Percentiles rank a stretch among this genome's conserved stretches.
Evolutionary conservation across 2,797 vertebrate genomes (phyloP).

Genomic region (Oryzias sinensis): DNA sequence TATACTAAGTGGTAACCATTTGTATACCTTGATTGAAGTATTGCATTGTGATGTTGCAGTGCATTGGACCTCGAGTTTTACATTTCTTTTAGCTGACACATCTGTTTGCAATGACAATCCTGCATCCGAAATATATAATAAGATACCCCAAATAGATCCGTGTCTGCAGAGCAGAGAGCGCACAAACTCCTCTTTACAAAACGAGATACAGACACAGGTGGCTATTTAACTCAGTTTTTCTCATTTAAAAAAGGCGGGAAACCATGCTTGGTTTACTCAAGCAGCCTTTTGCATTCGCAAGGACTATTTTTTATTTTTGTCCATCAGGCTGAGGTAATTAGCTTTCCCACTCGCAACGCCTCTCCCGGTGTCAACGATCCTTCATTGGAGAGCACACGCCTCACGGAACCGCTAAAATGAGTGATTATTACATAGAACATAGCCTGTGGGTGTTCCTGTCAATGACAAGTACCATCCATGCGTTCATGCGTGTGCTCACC

Average conservation of each 20-base stretch:
- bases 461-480: conserved; percentile 37
- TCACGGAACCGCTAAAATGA: conserved; percentile 43
- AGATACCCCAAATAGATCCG: conserved; percentile 7
- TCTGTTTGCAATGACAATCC: too few relatives aligned
- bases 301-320: conserved; percentile 70
- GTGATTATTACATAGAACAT: conserved; percentile 49
- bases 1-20: too few relatives aligned
- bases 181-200: conserved; percentile 30
- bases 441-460: conserved; percentile 52
- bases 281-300: conserved; percentile 62
- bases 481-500: conserved; percentile 35
- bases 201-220: conserved; percentile 54
- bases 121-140: too few relatives aligned
- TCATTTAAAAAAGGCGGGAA: conserved; percentile 66
- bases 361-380: conserved; percentile 49
- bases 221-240: conserved; percentile 69
- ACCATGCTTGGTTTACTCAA: conserved; percentile 52
- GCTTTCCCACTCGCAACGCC: conserved; percentile 46
- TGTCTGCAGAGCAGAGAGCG: conserved; percentile 17
- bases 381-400: conserved; percentile 35
- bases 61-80: too few relatives aligned
- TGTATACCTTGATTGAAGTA: too few relatives aligned
- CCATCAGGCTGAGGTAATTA: conserved; percentile 69
- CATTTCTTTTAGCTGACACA: too few relatives aligned
- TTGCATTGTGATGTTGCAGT: too few relatives aligned